phyloP scores from a whole-genome alignment of 2,888 invertebrate species.

The Lochmaea crataegi region DNA sequence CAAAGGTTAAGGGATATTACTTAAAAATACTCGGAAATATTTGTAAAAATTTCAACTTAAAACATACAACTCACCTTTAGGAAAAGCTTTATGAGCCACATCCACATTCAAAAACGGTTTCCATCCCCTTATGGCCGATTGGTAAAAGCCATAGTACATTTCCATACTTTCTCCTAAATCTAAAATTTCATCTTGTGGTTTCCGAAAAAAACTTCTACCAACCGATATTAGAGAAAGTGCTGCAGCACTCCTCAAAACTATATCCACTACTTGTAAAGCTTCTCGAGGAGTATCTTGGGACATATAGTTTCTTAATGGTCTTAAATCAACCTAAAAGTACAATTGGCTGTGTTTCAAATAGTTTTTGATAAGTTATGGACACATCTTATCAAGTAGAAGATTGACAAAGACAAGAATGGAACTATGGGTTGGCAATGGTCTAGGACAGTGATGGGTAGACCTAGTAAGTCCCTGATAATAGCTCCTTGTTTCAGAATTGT shows the following conservation, averaged over 20 bases:
- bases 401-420: too few species aligned
- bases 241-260: conserved; percentile 79
- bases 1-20: too few species aligned
- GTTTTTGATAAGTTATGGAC: neutral
- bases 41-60: neutral
- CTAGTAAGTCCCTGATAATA: too few species aligned
- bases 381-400: too few species aligned
- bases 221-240: conserved; percentile 55
- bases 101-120: conserved; percentile 92
- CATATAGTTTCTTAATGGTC: conserved; percentile 48
- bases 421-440: neutral
- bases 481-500: too few species aligned
- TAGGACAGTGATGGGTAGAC: too few species aligned
- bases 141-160: conserved; percentile 94
- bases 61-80: conserved; percentile 60
- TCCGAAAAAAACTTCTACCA: conserved; percentile 54
- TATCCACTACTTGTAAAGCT: conserved; percentile 84
- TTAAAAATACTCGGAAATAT: too few species aligned
- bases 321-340: conserved; percentile 64
- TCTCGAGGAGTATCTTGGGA: conserved; percentile 66
- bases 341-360: conserved; percentile 57
- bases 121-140: conserved; percentile 91
- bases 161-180: conserved; percentile 82
- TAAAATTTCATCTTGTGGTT: conserved; percentile 59
- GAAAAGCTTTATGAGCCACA: conserved; percentile 85